Evolutionary conservation across 2,888 invertebrate genomes (phyloP).

Genomic region (Cataglyphis rosenhaueri): DNA sequence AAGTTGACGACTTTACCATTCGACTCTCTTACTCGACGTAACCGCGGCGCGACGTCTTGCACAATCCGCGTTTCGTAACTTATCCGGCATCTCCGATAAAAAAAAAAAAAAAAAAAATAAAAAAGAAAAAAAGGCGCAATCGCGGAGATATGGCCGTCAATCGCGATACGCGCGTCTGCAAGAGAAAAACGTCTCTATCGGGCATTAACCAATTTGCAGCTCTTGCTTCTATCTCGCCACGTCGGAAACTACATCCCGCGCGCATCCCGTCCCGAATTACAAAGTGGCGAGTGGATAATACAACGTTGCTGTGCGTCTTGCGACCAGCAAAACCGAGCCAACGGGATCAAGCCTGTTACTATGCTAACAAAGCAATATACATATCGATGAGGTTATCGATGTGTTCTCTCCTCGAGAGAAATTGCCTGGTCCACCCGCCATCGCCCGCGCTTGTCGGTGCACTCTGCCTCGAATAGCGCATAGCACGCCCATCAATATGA

Average conservation of each 20-base stretch:
- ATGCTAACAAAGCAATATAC: slow-evolving; percentile 57
- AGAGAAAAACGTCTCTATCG: slow-evolving; percentile 8
- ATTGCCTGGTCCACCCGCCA: slow-evolving; percentile 33
- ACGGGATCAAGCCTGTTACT: slow-evolving; percentile 53
- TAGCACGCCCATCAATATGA: slow-evolving; percentile 54
- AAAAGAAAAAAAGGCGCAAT: neutral
- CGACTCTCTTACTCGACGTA: neutral
- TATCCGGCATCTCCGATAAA: slow-evolving; percentile 1
- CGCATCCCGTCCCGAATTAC: slow-evolving; percentile 47
- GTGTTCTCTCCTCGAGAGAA: slow-evolving; percentile 50
- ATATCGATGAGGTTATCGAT: slow-evolving; percentile 57
- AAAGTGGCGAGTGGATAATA: slow-evolving; percentile 52
- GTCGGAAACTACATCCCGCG: neutral
- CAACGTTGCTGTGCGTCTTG: slow-evolving; percentile 43
- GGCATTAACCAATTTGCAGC: slow-evolving; percentile 29
- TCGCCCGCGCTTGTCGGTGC: slow-evolving; percentile 31
- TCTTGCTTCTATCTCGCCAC: slow-evolving; percentile 6
- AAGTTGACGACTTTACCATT: neutral
- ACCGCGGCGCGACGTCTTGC: neutral
- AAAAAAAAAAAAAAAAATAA: neutral
- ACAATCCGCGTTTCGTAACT: neutral
- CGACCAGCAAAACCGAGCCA: slow-evolving; percentile 38
- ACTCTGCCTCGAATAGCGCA: slow-evolving; percentile 48
- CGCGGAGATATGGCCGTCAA: neutral
- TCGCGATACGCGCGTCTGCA: neutral